Conservation (phyloP, 2,888 invertebrate genomes). For the Aquatica leii region DNA sequence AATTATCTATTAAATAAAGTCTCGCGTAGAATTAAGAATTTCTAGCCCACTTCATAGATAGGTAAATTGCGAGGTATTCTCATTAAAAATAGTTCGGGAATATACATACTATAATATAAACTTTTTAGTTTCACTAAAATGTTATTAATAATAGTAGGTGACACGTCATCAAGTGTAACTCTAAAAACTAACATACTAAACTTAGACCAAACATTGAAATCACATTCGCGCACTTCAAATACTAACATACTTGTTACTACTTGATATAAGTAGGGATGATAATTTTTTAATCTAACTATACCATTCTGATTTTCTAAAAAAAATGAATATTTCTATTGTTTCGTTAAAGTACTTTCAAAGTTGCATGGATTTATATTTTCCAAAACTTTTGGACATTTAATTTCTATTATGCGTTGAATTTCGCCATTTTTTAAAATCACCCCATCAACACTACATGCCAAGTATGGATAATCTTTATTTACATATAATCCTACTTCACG, state of each 20-base stretch:
- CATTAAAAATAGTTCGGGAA: not conserved
- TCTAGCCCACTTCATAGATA: not conserved
- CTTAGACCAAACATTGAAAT: not conserved
- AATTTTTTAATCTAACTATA: not conserved
- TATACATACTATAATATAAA: not conserved
- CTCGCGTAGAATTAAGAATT: too few species aligned
- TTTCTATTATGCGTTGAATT: not conserved
- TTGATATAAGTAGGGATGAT: not conserved
- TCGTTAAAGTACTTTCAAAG: not conserved
- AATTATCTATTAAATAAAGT: too few species aligned
- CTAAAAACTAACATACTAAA: not conserved
- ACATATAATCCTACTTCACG: not conserved
- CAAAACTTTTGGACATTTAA: not conserved
- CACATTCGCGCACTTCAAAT: not conserved
- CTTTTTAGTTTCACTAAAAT: not conserved
- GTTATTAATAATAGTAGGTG: not conserved
- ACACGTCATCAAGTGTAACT: not conserved
- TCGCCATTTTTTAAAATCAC: not conserved
- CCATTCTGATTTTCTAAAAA: not conserved
- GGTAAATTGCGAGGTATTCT: not conserved
- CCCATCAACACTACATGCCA: not conserved
- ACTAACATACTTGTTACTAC: not conserved
- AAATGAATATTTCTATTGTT: not conserved
- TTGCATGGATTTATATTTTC: not conserved
- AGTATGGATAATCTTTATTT: not conserved